Evolutionary conservation across 2,888 invertebrate genomes (phyloP), one percentile per base, ranked within the genome.

Genomic region (Caradrina kadenii): DNA sequence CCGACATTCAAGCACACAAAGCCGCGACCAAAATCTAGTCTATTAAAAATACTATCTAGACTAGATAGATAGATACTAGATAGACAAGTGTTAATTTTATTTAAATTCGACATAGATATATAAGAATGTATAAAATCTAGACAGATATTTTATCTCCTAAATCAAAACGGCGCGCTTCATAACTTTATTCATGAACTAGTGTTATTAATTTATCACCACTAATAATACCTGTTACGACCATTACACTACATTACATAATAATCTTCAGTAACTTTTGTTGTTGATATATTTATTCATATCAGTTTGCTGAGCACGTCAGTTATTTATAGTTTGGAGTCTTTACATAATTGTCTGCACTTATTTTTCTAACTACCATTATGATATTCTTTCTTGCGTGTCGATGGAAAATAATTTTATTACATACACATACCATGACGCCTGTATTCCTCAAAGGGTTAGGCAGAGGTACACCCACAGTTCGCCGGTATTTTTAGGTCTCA

Each of bases 61-160:
- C 26, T n/a, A n/a, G n/a, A n/a, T n/a, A n/a, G n/a, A n/a, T n/a
- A n/a, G n/a, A n/a, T n/a, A n/a, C n/a, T n/a, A n/a, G n/a, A n/a
- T n/a, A 35, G 35, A 2, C 35, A 35, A 35, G 21, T 59, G 1
- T 39, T 15, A 48, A 11, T 17, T 53, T 48, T 63, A 54, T 73
- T 26, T 54, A 73, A 70, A 73, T 49, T 3, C 19, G 2, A 35
- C 39, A 5, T 11, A 64, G 53, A 21, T n/a, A 15, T 22, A 2
- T 17, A n/a, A n/a, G n/a, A n/a, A n/a, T n/a, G 22, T 13, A 73
- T 26, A 5, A 8, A 54, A 55, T 65, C 65, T 49, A 73, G 54
- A 35, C 3, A 2, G n/a, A 39, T 63, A 72, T 42, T 53, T 53
- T 4, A 39, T 10, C 21, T 54, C 5, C 2, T 42, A 22, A 54